phyloP scores from a whole-genome alignment of 2,888 invertebrate species.

The Rhopalosiphum nymphaeae region DNA sequence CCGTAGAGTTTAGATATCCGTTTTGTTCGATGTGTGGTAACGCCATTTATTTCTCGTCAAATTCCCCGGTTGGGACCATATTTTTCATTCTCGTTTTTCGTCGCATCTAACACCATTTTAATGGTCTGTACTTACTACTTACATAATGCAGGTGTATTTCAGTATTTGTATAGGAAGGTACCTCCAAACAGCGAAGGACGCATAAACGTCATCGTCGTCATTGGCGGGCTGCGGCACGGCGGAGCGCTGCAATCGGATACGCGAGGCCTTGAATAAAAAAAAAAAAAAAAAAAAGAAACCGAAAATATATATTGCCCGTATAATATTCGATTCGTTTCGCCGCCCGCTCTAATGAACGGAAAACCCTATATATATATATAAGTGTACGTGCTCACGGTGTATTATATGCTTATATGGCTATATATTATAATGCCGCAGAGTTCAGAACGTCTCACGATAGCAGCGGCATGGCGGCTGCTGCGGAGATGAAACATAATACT shows the following conservation, averaged over 20 bases:
- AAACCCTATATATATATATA: neutral
- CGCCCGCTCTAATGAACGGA: constrained; percentile 49
- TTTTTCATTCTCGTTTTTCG: neutral
- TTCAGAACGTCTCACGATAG: constrained; percentile 23
- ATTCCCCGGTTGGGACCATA: neutral
- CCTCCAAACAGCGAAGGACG: neutral
- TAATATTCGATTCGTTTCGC: constrained; percentile 43
- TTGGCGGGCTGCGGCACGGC: neutral
- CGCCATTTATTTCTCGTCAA: neutral
- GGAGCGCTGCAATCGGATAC: constrained; percentile 23
- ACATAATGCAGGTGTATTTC: neutral
- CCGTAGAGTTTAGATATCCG: neutral
- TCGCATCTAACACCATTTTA: neutral
- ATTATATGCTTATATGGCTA: neutral
- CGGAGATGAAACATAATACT: constrained; percentile 1
- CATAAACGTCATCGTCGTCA: neutral
- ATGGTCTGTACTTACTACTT: neutral
- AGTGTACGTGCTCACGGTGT: neutral
- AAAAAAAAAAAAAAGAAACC: constrained; percentile 16
- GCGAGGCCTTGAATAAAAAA: constrained; percentile 6
- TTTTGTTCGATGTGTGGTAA: neutral
- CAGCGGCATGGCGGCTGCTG: neutral
- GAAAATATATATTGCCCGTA: constrained; percentile 40
- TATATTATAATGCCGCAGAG: constrained; percentile 10
- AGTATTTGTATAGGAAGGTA: no score